phyloP scores from a whole-genome alignment of 2,113 vertebrate species.

The Salvelinus fontinalis region DNA sequence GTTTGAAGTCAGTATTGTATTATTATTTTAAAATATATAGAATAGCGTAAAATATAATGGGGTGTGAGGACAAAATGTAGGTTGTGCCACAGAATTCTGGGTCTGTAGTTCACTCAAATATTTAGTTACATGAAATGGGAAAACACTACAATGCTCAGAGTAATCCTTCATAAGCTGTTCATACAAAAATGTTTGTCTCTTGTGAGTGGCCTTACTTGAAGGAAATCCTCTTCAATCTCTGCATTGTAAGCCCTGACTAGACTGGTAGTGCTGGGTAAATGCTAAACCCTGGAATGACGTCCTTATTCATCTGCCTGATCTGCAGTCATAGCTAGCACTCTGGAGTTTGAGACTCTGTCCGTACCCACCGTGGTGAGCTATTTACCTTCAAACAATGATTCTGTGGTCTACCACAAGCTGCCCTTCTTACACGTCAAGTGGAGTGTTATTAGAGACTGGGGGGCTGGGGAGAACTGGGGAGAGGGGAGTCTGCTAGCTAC shows the following conservation, averaged over 20 bases:
- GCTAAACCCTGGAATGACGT: constrained; percentile 38
- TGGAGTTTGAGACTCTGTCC: constrained; percentile 51
- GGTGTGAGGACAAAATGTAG: not conserved
- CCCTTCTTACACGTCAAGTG: constrained; percentile 67
- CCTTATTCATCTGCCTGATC: constrained; percentile 41
- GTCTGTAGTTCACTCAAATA: not conserved
- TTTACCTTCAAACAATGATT: constrained; percentile 70
- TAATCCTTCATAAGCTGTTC: not conserved
- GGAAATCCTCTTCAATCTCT: constrained; percentile 37
- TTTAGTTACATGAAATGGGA: not conserved
- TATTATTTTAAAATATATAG: constrained; percentile 7
- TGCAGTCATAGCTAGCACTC: constrained; percentile 53
- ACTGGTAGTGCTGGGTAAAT: constrained; percentile 18
- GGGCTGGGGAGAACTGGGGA: constrained; percentile 35
- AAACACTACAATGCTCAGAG: not conserved
- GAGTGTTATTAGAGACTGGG: constrained; percentile 61
- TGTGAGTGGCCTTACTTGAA: not conserved
- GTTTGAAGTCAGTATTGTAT: constrained; percentile 10
- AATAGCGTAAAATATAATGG: not conserved
- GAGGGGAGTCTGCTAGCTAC: constrained; percentile 40
- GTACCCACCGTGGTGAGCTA: constrained; percentile 57
- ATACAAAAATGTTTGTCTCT: not conserved
- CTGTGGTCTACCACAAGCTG: constrained; percentile 66
- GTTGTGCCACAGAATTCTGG: not conserved
- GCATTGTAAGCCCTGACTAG: constrained; percentile 22